Base-by-base conservation (phyloP, 64 coral and sea anemone species). In the Astreopora myriophthalma region DNA sequence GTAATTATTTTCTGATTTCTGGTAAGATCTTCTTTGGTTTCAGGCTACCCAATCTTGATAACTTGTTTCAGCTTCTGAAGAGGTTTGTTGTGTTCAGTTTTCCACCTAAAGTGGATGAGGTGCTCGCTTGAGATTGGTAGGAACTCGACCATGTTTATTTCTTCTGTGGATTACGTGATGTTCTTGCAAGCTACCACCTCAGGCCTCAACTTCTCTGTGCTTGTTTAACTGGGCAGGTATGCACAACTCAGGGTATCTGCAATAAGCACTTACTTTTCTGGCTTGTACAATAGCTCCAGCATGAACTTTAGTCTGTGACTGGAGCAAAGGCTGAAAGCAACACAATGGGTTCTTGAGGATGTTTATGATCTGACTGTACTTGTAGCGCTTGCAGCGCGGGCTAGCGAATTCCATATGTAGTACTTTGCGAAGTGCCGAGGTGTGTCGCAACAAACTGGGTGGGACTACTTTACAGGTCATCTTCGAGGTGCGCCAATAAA, bases 241-340 rank as follows among this genome's bases (percentile, higher is more conserved):
- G 92, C 92, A 71, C 73, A 63, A 64, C 91, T 93, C 38, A 87
- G 91, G 30, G 83, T 76, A 52, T 93, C 91, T 13, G 51, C 51
- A 19, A 55, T 55, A 14, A 55, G 17, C 3, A 55, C 11, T 19
- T 55, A 10, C 51, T 55, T 55, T 19, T 0, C 51, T 13, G 51
- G 51, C 51, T 55, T 55, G 51, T 55, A 55, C 51, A 55, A 10
- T 16, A 55, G 12, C 8, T 55, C 17, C 51, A 14, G 17, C 11
- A 3, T 55, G 13, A 16, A 55, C 51, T 14, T n/a, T n/a, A n/a
- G n/a, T 55, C 51, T 55, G 51, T 3, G 17, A 14, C 12, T 55
- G 0, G 0, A 55, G 17, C 13, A 55, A 17, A 14, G 16, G 17
- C 51, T 14, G 10, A 55, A 13, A 55, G 51, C 16, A 55, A 14